Evolutionary conservation across 2,888 invertebrate genomes (phyloP).

Genomic region (Pasiphila rectangulata): DNA sequence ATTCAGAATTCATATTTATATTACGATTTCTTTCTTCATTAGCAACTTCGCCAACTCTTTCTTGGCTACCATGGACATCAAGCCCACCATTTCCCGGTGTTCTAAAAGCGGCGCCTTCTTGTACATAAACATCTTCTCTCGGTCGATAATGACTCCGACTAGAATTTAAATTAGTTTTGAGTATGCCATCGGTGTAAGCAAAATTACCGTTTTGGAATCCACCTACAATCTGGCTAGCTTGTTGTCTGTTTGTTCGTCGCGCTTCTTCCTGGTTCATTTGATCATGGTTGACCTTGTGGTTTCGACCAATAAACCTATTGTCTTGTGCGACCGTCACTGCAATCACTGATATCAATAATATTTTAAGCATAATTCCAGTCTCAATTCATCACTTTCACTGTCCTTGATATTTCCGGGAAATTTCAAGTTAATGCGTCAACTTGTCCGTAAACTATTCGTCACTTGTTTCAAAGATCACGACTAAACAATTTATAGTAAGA

Average conservation of each 20-base stretch:
- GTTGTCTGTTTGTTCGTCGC: not conserved
- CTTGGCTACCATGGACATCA: conserved; percentile 15
- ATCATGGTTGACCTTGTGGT: not conserved
- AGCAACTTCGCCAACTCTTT: not conserved
- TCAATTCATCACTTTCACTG: conserved; percentile 13
- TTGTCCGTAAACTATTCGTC: too few species aligned
- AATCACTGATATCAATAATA: conserved; percentile 14
- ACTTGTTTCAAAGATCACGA: too few species aligned
- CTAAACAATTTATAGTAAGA: not conserved
- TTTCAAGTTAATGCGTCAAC: too few species aligned
- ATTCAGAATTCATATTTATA: not conserved
- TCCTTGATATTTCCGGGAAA: conserved; percentile 3
- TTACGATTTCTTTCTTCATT: not conserved
- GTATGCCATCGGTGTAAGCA: conserved; percentile 11
- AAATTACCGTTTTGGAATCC: conserved; percentile 19
- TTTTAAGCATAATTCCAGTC: conserved; percentile 23
- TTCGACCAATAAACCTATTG: not conserved
- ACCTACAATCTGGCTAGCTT: not conserved
- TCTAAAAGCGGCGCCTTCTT: conserved; percentile 20
- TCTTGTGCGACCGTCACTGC: conserved; percentile 22
- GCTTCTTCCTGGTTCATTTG: not conserved
- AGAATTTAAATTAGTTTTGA: conserved; percentile 17
- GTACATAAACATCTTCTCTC: conserved; percentile 7
- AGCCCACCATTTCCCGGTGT: not conserved
- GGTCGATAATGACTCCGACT: not conserved